Evolutionary conservation across 2,888 invertebrate species (phyloP), one percentile per base, ranked within the genome.

Genomic region (Coelogynopora nodosa): DNA sequence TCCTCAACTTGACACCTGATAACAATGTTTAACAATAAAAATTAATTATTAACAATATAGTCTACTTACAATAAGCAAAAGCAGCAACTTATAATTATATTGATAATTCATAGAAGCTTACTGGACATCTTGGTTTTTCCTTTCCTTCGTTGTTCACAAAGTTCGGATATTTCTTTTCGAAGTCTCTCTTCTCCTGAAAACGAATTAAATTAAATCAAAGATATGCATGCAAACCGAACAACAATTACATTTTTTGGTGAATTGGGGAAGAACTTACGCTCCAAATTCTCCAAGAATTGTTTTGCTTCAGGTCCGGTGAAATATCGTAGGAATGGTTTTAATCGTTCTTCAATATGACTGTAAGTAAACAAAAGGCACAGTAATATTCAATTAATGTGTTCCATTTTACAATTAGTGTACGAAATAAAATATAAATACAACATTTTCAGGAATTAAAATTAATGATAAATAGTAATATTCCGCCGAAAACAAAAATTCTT

Each of bases 321-420:
- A 82, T 82, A 82, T 0, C 82, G 82, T 2, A 82, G 27, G 2
- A 82, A 82, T 23, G 82, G 82, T n/a, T 82, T 82, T 30, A 82
- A 23, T 1, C 82, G 1, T 2, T 82, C 82, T 0, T 82, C 82
- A 27, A 82, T n/a, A 27, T 82, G 18, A 49, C 49, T 49, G 49
- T n/a, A n/a, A n/a, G n/a, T n/a, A n/a, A n/a, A n/a, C n/a, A n/a
- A n/a, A n/a, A n/a, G n/a, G n/a, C n/a, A n/a, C n/a, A n/a, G n/a
- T n/a, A n/a, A n/a, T n/a, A n/a, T n/a, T n/a, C n/a, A n/a, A n/a
- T n/a, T n/a, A n/a, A n/a, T n/a, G n/a, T n/a, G n/a, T n/a, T n/a
- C n/a, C n/a, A n/a, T n/a, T n/a, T n/a, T n/a, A n/a, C n/a, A n/a
- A n/a, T n/a, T n/a, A n/a, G n/a, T n/a, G n/a, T n/a, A n/a, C n/a